Evolutionary conservation across 2,888 invertebrate genomes (phyloP), one percentile per base, ranked within the genome.

Genomic region (Platycheirus albimanus): DNA sequence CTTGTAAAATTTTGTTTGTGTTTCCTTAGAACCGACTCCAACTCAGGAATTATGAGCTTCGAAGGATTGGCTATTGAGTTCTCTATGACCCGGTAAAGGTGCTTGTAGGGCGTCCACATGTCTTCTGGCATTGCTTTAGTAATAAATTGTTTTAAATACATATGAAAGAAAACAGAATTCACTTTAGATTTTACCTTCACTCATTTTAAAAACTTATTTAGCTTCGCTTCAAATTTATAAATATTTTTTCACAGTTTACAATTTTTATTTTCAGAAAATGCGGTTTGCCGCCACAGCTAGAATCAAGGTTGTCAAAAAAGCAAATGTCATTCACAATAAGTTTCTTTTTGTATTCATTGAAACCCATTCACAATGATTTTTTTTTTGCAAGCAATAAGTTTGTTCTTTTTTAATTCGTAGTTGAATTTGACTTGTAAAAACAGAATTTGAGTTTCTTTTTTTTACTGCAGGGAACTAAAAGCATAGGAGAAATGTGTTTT

Each of bases 1-100:
- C 95, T 94, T 17, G 96, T 92, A 88, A 98, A 98, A 88, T 95
- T 96, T 87, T 97, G 96, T 88, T 96, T 96, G 88, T 97, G 95
- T 88, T 95, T 94, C 69, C 95, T 92, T 17, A 98, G 91, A 10
- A 94, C 92, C 54, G 94, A 93, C 90, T 97, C 97, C 87, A 97
- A 93, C 5, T 89, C 89, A 0, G 88, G 71, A 17, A 88, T 85
- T 78, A 94, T 93, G 17, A 94, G 93, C 87, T 93, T 94, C 3
- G 92, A 92, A 30, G 94, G 93, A 61, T 93, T 92, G 6, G 93
- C 92, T 33, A 96, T 91, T 86, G 94, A 93, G 70, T 93, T 92
- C 87, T 95, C 95, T 43, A 96, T 94, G 54, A 94, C 92, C 28
- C 92, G 92, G 81, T 94, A 94, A 41, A 97, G 90, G 87, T 96